phyloP scores from a whole-genome alignment of 2,113 vertebrate species.

The Actinemys pallida region DNA sequence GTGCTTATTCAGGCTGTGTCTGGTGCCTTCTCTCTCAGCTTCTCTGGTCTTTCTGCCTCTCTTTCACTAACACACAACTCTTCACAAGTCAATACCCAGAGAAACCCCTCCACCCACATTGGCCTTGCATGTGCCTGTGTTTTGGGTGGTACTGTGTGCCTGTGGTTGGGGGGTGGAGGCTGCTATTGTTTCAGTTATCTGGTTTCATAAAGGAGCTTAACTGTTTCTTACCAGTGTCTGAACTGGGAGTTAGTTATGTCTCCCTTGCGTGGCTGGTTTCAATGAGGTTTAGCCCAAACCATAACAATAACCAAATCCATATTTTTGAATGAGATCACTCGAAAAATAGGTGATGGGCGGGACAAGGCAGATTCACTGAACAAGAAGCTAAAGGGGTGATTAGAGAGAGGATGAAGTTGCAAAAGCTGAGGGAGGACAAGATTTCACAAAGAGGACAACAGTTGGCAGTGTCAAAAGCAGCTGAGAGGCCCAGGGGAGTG shows the following conservation, averaged over 20 bases:
- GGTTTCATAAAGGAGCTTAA: neutral
- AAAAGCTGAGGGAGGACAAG: neutral
- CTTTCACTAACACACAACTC: neutral
- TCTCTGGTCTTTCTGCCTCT: neutral
- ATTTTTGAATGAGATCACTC: neutral
- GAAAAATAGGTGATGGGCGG: neutral
- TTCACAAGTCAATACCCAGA: neutral
- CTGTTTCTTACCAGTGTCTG: neutral
- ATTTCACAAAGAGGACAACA: neutral
- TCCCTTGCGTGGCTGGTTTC: neutral
- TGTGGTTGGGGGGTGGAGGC: neutral
- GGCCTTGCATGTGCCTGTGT: neutral
- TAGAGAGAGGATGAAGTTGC: conserved; percentile 2
- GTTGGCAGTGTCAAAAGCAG: neutral
- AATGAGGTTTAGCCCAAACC: neutral
- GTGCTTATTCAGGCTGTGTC: neutral
- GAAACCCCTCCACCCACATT: neutral
- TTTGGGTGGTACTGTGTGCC: neutral
- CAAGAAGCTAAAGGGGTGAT: neutral
- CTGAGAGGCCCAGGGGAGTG: neutral
- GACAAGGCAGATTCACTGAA: neutral
- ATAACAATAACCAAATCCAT: neutral
- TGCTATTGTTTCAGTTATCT: neutral
- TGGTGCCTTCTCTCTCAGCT: neutral
- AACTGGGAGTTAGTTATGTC: neutral